Evolutionary conservation across 2,113 vertebrate species (phyloP), one percentile per base, ranked within the genome.

Genomic region (Rhinogobius similis): DNA sequence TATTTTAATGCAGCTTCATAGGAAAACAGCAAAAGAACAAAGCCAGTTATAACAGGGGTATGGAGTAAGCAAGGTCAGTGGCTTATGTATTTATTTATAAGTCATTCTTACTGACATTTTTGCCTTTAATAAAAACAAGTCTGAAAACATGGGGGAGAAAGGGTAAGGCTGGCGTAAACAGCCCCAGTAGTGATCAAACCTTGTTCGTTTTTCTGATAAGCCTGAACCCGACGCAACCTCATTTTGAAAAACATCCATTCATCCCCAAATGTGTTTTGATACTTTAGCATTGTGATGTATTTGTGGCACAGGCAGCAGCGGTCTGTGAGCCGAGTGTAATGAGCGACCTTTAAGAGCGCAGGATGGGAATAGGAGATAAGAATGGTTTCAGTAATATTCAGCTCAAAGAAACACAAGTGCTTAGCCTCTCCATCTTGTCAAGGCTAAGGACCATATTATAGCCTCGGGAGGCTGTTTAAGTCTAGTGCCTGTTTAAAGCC

Each of bases 381-480:
- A 79, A 76, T 29, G 14, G 43, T 71, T 73, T 77, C 36, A 65
- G 38, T 67, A 48, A 71, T 79, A 75, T 70, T 74, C 63, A 50
- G 58, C 70, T 64, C 44, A n/a, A 80, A n/a, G 62, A 79, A 81
- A 84, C 46, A 72, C 41, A 67, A 76, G 74, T 41, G 56, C 65
- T 68, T 79, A 75, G 62, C 70, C 76, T 77, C 79, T 88, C 67
- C 56, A 77, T 87, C 75, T 81, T 83, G 86, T 81, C 81, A 79
- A 77, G 78, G 82, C 76, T 79, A 78, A 85, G 76, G 63, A 87
- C 68, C 65, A 79, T 76, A 82, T 81, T 79, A 77, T 65, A 52
- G 84, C 75, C 85, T 81, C 85, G 21, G 81, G 83, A 84, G 87
- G 75, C 75, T 82, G 64, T 85, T 88, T 81, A 82, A 85, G 66